These are phyloP conservation scores for Acrossocheilus wenchowensis DNA, from an alignment of 2,797 vertebrate genomes.

Conservation along the genomic window DNA sequence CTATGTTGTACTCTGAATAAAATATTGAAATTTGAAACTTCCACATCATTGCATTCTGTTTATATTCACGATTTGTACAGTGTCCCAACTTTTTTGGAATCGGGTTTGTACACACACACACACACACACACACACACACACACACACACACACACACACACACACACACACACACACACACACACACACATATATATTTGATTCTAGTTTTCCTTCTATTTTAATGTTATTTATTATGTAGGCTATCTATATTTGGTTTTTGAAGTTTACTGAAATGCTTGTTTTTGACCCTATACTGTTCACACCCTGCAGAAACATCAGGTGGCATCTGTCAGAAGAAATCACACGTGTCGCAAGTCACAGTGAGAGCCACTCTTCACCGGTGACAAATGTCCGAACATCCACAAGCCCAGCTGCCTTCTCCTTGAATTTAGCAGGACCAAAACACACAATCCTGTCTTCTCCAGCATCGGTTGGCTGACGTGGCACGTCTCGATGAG, in stretches of 20 bases:
- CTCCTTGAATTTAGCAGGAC: background rate
- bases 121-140: no score
- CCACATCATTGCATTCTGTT: no score
- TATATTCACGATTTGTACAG: no score
- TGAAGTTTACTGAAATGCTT: background rate
- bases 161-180: no score
- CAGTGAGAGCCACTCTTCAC: background rate
- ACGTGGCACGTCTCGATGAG: background rate
- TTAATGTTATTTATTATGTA: background rate
- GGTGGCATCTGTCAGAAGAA: background rate
- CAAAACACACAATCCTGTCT: background rate
- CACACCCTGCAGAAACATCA: constrained; percentile 21
- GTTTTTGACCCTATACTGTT: background rate
- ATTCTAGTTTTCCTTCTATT: background rate
- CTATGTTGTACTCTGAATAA: no score
- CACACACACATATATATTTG: no score
- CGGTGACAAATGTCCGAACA: background rate
- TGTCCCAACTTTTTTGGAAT: no score
- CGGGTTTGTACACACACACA: no score
- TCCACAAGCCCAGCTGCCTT: constrained; percentile 3
- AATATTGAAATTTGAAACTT: no score
- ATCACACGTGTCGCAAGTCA: background rate
- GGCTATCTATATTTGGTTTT: background rate
- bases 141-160: no score
- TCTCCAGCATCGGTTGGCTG: constrained; percentile 33